Percentiles rank a stretch among this genome's conserved stretches.
Conservation (phyloP, 2,888 invertebrate genomes). For the Thera obeliscata region DNA sequence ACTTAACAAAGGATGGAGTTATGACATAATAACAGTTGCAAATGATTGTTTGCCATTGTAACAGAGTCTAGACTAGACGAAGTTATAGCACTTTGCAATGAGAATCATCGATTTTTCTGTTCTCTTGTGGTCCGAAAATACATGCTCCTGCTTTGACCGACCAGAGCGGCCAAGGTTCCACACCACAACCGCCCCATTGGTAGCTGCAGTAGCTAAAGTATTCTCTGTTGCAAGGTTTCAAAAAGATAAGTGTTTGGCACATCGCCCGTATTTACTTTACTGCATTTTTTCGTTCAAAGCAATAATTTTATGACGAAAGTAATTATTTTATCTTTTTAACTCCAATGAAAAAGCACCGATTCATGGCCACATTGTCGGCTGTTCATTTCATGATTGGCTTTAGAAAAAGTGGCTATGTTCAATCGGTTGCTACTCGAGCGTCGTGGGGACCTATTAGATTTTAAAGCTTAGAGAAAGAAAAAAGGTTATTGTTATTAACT, state of each 20-base stretch:
- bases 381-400: conserved; percentile 24
- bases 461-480: no score
- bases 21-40: not conserved
- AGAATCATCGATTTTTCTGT: conserved; percentile 76
- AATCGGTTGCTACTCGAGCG: no score
- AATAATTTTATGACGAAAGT: conserved; percentile 57
- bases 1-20: not conserved
- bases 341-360: conserved; percentile 39
- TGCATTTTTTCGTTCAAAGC: conserved; percentile 63
- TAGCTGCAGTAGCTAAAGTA: conserved; percentile 96
- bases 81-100: not conserved
- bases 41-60: not conserved
- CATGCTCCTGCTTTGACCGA: conserved; percentile 95
- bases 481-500: no score
- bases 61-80: not conserved
- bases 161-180: conserved; percentile 96
- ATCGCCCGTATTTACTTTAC: conserved; percentile 66
- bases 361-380: conserved; percentile 33
- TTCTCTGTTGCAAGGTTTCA: conserved; percentile 85
- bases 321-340: conserved; percentile 54
- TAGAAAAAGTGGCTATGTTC: no score
- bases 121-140: conserved; percentile 96
- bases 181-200: conserved; percentile 97
- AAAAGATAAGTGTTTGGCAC: conserved; percentile 58
- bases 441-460: no score